Base-by-base conservation (phyloP, 1,140 invertebrate species). In the Atta texana region DNA sequence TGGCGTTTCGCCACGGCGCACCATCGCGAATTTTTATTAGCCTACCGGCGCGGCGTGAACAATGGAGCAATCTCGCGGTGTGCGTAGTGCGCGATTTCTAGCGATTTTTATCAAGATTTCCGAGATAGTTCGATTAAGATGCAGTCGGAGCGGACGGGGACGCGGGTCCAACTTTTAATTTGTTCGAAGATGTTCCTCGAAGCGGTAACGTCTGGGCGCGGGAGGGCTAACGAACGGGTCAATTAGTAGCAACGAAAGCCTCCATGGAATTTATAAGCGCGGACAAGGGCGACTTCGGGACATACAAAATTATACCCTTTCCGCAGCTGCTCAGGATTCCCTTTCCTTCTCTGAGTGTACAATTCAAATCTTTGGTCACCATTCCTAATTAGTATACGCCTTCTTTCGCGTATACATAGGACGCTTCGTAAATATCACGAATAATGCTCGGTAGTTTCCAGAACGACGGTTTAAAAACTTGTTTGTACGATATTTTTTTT, bases 1-100 rank as follows among this genome's bases (percentile, higher is more conserved):
- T 93, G 89, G 91, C 85, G 88, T 92, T 90, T 92, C 88, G 91
- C 90, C 89, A 89, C 87, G 63, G 88, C 49, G 49, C 59, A 61
- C 68, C 81, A 66, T 81, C 49, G 39, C 86, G 78, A 90, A 90
- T 90, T 88, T 90, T 88, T 81, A 90, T 86, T 72, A 90, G 61
- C 78, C 28, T 31, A 44, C 28, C 6, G n/a, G 0, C 55, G 28
- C 6, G n/a, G 0, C 49, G 28, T 24, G 31, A 59, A 51, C 75
- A 72, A 59, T 75, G 44, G 77, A 44, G 8, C 21, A 12, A 21
- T 7, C 39, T 28, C 8, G 24, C n/a, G 16, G 2, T 12, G 14
- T 10, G 31, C 7, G 24, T 31, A 16, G 3, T 31, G 24, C 34
- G 64, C 55, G 74, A 24, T 21, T 88, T 90, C 81, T 0, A 16